These are phyloP conservation scores for Sinhomidia bicolor DNA, from an alignment of 2,888 invertebrate genomes.

Conservation along the genomic window DNA sequence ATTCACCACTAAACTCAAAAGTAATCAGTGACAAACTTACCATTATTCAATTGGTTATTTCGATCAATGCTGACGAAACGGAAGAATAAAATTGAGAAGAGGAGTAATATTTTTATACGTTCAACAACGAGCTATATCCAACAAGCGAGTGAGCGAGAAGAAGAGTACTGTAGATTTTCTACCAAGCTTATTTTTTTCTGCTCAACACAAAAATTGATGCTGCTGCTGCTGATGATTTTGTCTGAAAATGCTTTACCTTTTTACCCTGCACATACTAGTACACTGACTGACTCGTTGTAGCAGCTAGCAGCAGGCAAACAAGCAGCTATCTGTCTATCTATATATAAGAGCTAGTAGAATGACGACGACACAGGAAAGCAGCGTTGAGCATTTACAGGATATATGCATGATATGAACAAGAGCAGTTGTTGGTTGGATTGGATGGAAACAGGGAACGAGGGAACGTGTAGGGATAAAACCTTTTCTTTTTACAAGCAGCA, in stretches of 20 bases:
- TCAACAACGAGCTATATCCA: slow-evolving; percentile 33
- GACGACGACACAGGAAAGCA: background rate
- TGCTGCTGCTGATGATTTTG: background rate
- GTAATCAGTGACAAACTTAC: slow-evolving; percentile 68
- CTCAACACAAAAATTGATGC: background rate
- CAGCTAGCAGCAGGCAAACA: too few relatives aligned
- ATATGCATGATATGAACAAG: background rate
- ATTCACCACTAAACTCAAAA: slow-evolving; percentile 7
- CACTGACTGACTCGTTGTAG: too few relatives aligned
- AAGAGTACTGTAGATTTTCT: slow-evolving; percentile 34
- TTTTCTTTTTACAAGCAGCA: background rate
- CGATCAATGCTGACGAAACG: slow-evolving; percentile 2
- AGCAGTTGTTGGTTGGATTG: too few relatives aligned
- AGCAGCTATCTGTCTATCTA: too few relatives aligned
- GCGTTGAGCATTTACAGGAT: slow-evolving; percentile 1
- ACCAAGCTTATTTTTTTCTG: background rate
- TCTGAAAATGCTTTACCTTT: too few relatives aligned
- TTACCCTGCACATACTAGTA: too few relatives aligned
- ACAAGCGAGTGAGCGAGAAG: slow-evolving; percentile 42
- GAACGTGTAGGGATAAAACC: too few relatives aligned
- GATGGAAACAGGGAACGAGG: too few relatives aligned
- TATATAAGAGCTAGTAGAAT: background rate
- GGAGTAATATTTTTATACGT: background rate
- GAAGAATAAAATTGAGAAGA: background rate
- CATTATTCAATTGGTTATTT: slow-evolving; percentile 52